These are phyloP conservation scores for Sphecodes monilicornis DNA, from an alignment of 2,888 invertebrate species.

Conservation along the genomic window DNA sequence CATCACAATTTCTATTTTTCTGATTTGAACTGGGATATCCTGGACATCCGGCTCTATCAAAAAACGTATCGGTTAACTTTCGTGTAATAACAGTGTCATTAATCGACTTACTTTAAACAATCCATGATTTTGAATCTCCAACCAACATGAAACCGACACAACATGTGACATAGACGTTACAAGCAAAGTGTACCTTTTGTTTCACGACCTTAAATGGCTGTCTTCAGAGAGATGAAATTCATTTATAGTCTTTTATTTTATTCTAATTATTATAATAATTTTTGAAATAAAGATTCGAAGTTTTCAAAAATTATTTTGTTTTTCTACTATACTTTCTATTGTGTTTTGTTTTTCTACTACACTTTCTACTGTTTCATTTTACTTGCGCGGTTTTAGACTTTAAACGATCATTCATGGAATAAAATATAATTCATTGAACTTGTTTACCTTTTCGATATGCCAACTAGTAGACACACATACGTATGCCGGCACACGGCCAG, in stretches of 20 bases:
- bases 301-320: no score
- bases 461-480: background rate
- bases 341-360: no score
- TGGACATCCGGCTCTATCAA: slow-evolving; percentile 1
- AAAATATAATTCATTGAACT: background rate
- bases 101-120: slow-evolving; percentile 19
- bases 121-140: background rate
- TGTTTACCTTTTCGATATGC: slow-evolving; percentile 2
- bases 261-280: no score
- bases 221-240: background rate
- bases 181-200: background rate
- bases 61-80: background rate
- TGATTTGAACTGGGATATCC: background rate
- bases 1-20: no score
- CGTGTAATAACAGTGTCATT: background rate
- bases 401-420: background rate
- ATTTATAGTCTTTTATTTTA: no score
- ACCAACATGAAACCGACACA: background rate
- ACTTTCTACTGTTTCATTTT: background rate
- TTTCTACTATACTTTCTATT: background rate
- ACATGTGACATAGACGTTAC: slow-evolving; percentile 18
- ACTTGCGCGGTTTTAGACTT: background rate
- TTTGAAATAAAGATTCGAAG: no score
- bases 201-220: background rate
- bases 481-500: background rate